phyloP scores from a whole-genome alignment of 2,888 invertebrate species.

The Metalampra italica region DNA sequence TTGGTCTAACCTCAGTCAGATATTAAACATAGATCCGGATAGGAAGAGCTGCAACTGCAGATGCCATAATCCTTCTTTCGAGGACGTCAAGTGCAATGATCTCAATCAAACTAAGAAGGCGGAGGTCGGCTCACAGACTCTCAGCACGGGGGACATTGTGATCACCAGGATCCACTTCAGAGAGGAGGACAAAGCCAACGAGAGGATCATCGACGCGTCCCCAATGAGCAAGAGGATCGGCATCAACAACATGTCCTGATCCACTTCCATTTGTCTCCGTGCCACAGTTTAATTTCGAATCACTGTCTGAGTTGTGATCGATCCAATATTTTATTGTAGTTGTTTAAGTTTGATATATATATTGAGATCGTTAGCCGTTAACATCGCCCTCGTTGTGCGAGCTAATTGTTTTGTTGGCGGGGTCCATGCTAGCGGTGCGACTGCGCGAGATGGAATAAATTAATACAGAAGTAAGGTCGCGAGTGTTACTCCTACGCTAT shows the following conservation, averaged over 20 bases:
- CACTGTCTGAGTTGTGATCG: constrained; percentile 59
- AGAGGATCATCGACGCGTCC: constrained; percentile 68
- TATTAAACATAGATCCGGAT: constrained; percentile 65
- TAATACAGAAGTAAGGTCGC: constrained; percentile 58
- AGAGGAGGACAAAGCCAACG: constrained; percentile 70
- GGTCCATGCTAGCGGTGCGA: constrained; percentile 53
- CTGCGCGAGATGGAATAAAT: constrained; percentile 62
- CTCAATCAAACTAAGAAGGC: constrained; percentile 66
- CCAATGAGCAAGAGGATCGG: constrained; percentile 61
- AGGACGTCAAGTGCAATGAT: constrained; percentile 62
- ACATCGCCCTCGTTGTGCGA: constrained; percentile 18
- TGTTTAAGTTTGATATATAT: constrained; percentile 38
- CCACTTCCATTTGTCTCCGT: constrained; percentile 64
- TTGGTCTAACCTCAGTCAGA: constrained; percentile 73
- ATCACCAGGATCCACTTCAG: constrained; percentile 87
- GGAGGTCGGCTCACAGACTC: constrained; percentile 87
- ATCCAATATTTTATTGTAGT: constrained; percentile 45
- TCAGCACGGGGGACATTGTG: constrained; percentile 95
- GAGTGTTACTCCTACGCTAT: constrained; percentile 64
- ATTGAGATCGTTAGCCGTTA: constrained; percentile 21
- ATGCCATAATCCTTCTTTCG: constrained; percentile 73
- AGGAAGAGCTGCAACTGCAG: constrained; percentile 75
- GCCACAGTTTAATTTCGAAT: constrained; percentile 62
- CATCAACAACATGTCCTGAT: constrained; percentile 70
- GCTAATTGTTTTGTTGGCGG: constrained; percentile 18